Evolutionary conservation across 2,113 vertebrate genomes (phyloP), one percentile per base, ranked within the genome.

Genomic region (Hydropotes inermis): DNA sequence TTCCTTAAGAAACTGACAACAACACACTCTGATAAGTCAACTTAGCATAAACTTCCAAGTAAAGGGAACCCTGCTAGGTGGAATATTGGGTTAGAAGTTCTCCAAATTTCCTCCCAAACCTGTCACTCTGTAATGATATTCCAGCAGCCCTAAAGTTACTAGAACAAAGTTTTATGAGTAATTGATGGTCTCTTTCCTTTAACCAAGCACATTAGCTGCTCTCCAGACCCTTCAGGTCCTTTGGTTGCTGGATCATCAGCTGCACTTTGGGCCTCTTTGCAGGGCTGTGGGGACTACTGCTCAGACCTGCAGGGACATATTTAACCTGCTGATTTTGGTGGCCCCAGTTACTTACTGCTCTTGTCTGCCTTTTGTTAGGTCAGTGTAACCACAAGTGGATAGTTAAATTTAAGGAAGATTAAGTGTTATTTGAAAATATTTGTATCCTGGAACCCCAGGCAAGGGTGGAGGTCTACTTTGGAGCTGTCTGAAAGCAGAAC

Each of bases 101-200:
- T 91, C 52, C 47, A 83, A 47, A 6, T 36, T 81, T 92, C 28
- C 28, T 84, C 27, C 25, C 21, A 54, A 50, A 57, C 27, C 7
- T 89, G 54, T 43, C 43, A 21, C 30, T 83, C 91, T 4, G 4
- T 74, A 15, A 28, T 64, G 30, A 43, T 36, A 27, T 79, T 57
- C 82, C 91, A 97, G 47, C 90, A 94, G 86, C 15, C 33, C 70
- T 76, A 7, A 94, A 58, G 87, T 57, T 86, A 61, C 87, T 96
- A 61, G 74, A 95, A 96, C 55, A 98, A 89, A 82, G 21, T 57
- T 89, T 94, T 96, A 96, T 97, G 95, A 95, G 92, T 98, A 96
- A 92, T 87, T 39, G 76, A 64, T 55, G 0, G 19, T 10, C 0
- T 89, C n/a, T 79, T 95, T 89, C 36, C 95, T 58, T 98, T 78